Base-by-base conservation (phyloP, 2,888 invertebrate genomes). In the Callyntrura sp. region DNA sequence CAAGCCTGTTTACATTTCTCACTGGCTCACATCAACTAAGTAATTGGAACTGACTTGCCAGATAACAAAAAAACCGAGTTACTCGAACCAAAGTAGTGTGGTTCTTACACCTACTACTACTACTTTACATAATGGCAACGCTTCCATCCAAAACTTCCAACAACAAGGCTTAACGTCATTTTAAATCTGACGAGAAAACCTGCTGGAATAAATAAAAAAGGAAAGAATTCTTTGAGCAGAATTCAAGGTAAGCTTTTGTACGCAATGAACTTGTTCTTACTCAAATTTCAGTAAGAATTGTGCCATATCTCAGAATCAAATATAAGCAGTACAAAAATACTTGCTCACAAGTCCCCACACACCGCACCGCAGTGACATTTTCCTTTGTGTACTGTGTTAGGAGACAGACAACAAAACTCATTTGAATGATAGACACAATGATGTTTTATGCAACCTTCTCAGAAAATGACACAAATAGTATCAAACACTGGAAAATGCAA, bases 11-110 rank as follows among this genome's bases (percentile, higher is more conserved):
- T 68, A 35, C 35, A 35, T 51, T 62, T 14, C 82, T 35, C 4
- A 25, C 48, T 48, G 23, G 23, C 14, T n/a, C n/a, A 35, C 43
- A 48, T 81, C 82, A 23, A 43, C 43, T 51, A 60, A 73, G 88
- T 88, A 88, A 88, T 88, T 88, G 88, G 88, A 83, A 88, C 28
- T 81, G 88, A 88, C 88, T 68, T 20, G 25, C 8, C 23, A 68
- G 6, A 12, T 76, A 76, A 81, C 35, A 70, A 43, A 81, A 76
- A 43, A 60, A 57, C 65, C n/a, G n/a, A n/a, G n/a, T n/a, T n/a
- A n/a, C n/a, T n/a, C n/a, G n/a, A n/a, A n/a, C n/a, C n/a, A n/a
- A n/a, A n/a, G n/a, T n/a, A n/a, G n/a, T n/a, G n/a, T n/a, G n/a
- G n/a, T n/a, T n/a, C n/a, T n/a, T 45, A 82, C 60, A 14, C 35